Evolutionary conservation across 2,797 vertebrate genomes (phyloP).

Genomic region (Halcyon smyrnensis): DNA sequence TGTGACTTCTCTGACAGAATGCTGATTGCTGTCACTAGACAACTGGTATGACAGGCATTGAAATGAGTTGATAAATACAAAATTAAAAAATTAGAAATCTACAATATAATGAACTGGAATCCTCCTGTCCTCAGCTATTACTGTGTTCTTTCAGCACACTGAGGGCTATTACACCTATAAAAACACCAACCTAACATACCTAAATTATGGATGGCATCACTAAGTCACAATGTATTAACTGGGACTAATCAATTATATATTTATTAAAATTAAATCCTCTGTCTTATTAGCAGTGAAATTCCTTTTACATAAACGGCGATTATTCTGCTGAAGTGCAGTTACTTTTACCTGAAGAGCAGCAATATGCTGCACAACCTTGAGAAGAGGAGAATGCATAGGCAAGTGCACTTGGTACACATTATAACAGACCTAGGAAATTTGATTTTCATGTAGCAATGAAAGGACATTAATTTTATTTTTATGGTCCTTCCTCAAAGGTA

Average conservation of each 20-base stretch:
- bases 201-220: conserved; percentile 2
- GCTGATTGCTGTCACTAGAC: conserved; percentile 14
- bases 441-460: conserved; percentile 7
- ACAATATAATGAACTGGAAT: not conserved
- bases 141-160: not conserved
- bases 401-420: not conserved
- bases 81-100: not conserved
- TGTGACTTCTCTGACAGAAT: conserved; percentile 18
- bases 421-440: not conserved
- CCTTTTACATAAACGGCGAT: not conserved
- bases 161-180: not conserved
- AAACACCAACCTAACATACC: not conserved
- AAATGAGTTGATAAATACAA: not conserved
- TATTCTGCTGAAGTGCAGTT: not conserved
- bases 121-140: not conserved
- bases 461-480: not conserved
- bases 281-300: not conserved
- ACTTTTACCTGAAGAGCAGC: not conserved
- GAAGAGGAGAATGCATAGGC: not conserved
- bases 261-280: conserved; percentile 28
- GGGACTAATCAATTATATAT: not conserved
- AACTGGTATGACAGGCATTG: not conserved
- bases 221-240: conserved; percentile 10
- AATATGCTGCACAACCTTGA: conserved; percentile 2
- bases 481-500: not conserved